Evolutionary conservation across 2,888 invertebrate species (phyloP), one percentile per base, ranked within the genome.

Genomic region (Diachrysia chrysitis): DNA sequence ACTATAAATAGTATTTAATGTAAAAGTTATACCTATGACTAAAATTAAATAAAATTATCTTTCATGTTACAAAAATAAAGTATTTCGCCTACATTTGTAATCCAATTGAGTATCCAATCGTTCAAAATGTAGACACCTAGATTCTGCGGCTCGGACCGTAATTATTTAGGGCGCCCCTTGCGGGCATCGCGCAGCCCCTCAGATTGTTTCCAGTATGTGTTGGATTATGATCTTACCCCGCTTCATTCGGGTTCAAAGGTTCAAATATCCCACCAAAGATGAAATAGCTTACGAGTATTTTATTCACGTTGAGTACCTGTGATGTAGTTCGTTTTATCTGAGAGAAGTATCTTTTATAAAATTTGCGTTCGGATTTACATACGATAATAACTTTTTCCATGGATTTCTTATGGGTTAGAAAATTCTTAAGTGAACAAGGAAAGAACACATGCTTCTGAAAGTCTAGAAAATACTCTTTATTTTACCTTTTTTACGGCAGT

Each of bases 121-220:
- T 74, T 78, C 80, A 73, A 67, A 67, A 66, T 46, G 42, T 23
- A 29, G 42, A 59, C 46, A 54, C 21, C 53, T 23, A 53, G 54
- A 29, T 7, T 57, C 53, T 53, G 29, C 16, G 55, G 55, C 62
- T 64, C 71, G 69, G 74, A 71, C 59, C 63, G 66, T 77, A 75
- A 81, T 80, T 79, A 79, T 79, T 78, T 81, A 81, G 69, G 51
- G 29, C 46, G 53, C 60, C 69, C 51, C 55, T n/a, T n/a, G 57
- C 35, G 60, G 63, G 57, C 51, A 63, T 60, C 54, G 56, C 35
- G 46, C 58, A 42, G 37, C 29, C 25, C 48, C 60, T 53, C 65
- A 71, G 64, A 59, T 73, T 81, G 69, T 74, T 66, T 60, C 57
- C 51, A 59, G 32, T 35, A 46, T 59, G 59, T 21, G 32, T 17